phyloP scores from a whole-genome alignment of 2,888 invertebrate genomes.

The Theretra japonica region DNA sequence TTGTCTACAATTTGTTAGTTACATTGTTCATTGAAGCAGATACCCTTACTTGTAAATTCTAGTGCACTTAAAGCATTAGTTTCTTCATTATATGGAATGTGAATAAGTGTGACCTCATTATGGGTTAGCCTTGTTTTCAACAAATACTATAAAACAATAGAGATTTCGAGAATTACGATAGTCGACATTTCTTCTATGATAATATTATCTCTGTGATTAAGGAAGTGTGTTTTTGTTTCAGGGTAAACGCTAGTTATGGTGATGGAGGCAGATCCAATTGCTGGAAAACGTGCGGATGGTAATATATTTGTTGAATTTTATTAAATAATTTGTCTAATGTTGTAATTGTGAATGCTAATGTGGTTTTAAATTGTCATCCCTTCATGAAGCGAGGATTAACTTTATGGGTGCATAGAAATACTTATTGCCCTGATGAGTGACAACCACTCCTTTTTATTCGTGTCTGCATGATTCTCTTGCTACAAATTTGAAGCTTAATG shows the following conservation, averaged over 20 bases:
- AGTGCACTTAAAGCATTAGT: not conserved
- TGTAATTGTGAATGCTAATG: not conserved
- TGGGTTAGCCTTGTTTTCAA: not conserved
- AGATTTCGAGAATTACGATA: not conserved
- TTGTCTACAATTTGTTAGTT: too few relatives aligned
- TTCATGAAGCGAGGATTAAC: too few relatives aligned
- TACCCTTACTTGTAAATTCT: not conserved
- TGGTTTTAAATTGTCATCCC: too few relatives aligned
- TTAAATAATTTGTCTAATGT: not conserved
- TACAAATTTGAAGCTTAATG: too few relatives aligned
- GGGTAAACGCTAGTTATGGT: conserved; percentile 70
- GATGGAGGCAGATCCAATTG: conserved; percentile 78
- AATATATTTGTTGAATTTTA: conserved; percentile 45
- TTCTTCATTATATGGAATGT: not conserved
- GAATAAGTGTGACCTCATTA: too few relatives aligned
- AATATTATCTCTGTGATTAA: not conserved
- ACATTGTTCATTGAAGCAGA: too few relatives aligned
- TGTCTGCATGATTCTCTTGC: too few relatives aligned
- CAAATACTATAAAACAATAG: conserved; percentile 2
- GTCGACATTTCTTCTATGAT: not conserved
- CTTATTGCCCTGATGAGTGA: too few relatives aligned
- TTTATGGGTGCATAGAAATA: too few relatives aligned
- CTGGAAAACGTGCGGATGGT: conserved; percentile 75
- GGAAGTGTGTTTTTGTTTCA: conserved; percentile 55
- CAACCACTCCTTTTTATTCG: too few relatives aligned